These are phyloP conservation scores for Quadroppia sp. DNA, from an alignment of 2,888 invertebrate species.

Conservation along the genomic window DNA sequence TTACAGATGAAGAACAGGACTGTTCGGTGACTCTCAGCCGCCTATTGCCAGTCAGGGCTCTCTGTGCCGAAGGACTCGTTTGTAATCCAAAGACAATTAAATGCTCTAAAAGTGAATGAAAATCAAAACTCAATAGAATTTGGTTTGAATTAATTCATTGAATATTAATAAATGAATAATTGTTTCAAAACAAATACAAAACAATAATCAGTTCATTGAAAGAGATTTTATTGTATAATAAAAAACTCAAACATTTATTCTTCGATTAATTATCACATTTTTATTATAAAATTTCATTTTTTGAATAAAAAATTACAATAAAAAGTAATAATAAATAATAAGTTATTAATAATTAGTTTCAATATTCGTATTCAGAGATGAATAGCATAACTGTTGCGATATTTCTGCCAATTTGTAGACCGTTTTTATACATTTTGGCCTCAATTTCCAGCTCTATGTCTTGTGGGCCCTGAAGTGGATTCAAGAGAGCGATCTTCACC, in stretches of 20 bases:
- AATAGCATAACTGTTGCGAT: constrained; percentile 40
- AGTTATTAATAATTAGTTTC: constrained; percentile 7
- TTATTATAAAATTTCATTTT: neutral
- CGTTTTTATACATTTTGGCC: constrained; percentile 43
- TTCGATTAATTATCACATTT: constrained; percentile 14
- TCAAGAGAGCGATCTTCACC: constrained; percentile 33
- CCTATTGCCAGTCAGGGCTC: constrained; percentile 1
- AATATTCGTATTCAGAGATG: constrained; percentile 42
- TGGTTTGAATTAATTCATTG: neutral
- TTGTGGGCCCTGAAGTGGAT: constrained; percentile 39
- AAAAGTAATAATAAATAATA: constrained; percentile 34
- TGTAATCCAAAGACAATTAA: neutral
- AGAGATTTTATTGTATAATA: neutral
- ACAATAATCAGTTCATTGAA: neutral
- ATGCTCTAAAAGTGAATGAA: neutral
- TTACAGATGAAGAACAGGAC: constrained; percentile 25
- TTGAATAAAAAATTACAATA: neutral
- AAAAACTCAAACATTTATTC: neutral
- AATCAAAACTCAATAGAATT: neutral
- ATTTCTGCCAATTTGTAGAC: constrained; percentile 41
- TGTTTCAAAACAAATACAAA: neutral
- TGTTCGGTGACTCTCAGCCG: constrained; percentile 20
- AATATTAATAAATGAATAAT: neutral
- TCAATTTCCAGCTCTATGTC: constrained; percentile 42
- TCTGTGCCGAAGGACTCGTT: constrained; percentile 14